A percentile compares a stretch with the other conserved stretches of the same genome.
These are phyloP conservation scores for Calephelis perditalis DNA, from an alignment of 2,888 invertebrate genomes.

Conservation along the genomic window DNA sequence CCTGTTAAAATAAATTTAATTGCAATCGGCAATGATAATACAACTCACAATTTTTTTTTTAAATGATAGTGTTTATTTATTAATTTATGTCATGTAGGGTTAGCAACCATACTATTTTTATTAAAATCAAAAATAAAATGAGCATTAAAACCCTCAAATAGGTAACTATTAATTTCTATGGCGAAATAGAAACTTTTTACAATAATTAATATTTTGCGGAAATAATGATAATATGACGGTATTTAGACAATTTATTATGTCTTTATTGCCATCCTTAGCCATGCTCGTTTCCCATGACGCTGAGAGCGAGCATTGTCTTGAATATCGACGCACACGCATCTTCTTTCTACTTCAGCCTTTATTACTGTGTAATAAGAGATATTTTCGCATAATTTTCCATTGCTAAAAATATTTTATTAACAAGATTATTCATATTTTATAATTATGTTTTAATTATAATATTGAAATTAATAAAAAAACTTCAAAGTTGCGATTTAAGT, in stretches of 20 bases:
- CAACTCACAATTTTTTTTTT: too few relatives aligned
- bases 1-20: too few relatives aligned
- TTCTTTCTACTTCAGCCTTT: neutral
- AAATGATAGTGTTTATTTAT: too few relatives aligned
- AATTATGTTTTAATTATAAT: constrained; percentile 9
- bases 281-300: constrained; percentile 57
- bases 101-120: too few relatives aligned
- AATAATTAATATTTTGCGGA: neutral
- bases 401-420: neutral
- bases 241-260: constrained; percentile 16
- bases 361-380: constrained; percentile 8
- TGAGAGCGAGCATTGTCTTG: constrained; percentile 59
- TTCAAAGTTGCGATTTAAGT: neutral
- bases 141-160: too few relatives aligned
- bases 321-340: constrained; percentile 46
- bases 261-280: constrained; percentile 39
- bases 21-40: too few relatives aligned
- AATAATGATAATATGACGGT: neutral
- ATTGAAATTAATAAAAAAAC: constrained; percentile 5
- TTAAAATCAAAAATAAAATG: too few relatives aligned
- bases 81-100: too few relatives aligned
- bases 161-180: too few relatives aligned
- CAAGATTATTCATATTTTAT: constrained; percentile 2
- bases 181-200: too few relatives aligned
- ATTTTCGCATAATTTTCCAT: neutral